Evolutionary conservation across 2,888 invertebrate species (phyloP).

Genomic region (Auanema sp.): DNA sequence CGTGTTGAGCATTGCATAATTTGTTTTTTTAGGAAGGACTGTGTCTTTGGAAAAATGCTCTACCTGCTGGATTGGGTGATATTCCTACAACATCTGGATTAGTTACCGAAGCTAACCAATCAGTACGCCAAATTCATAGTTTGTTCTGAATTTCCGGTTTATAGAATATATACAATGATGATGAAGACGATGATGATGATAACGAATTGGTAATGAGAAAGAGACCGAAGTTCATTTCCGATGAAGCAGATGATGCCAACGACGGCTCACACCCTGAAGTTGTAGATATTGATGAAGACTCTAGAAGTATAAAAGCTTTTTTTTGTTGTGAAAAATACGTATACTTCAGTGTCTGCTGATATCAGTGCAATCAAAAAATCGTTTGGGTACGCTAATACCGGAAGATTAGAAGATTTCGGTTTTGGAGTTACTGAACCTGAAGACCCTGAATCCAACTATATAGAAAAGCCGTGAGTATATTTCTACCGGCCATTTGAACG

Average conservation of each 20-base stretch:
- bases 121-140: neutral
- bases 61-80: neutral
- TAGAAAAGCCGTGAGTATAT: neutral
- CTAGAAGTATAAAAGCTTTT: neutral
- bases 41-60: slow-evolving; percentile 11
- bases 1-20: neutral
- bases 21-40: slow-evolving; percentile 8
- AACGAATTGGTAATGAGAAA: slow-evolving; percentile 5
- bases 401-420: slow-evolving; percentile 32
- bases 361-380: slow-evolving; percentile 41
- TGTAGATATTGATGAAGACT: neutral
- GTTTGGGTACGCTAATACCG: slow-evolving; percentile 27
- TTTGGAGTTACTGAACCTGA: slow-evolving; percentile 10
- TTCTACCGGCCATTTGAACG: neutral
- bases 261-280: slow-evolving; percentile 8
- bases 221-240: slow-evolving; percentile 7
- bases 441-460: neutral
- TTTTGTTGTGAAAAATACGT: neutral
- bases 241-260: slow-evolving; percentile 20
- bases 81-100: neutral
- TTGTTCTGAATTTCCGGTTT: neutral
- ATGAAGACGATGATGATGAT: slow-evolving; percentile 23
- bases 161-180: no score
- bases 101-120: no score
- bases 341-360: slow-evolving; percentile 42